Evolutionary conservation across 2,113 vertebrate species (phyloP).

Genomic region (Bubalus kerabau): DNA sequence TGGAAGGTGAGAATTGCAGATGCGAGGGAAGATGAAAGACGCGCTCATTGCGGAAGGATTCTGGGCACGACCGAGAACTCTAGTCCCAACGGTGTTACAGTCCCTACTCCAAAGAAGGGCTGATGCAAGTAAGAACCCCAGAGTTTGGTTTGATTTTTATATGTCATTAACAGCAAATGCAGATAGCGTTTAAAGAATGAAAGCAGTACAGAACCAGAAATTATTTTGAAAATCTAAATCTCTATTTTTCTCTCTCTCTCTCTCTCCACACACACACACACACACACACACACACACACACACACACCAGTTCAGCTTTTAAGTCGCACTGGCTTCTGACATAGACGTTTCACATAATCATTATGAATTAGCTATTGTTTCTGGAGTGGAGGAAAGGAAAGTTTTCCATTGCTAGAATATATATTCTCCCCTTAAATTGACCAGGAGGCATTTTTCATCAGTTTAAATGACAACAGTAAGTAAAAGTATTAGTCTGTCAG

Average conservation of each 20-base stretch:
- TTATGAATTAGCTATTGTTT: not conserved
- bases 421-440: not conserved
- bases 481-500: not conserved
- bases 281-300: not conserved
- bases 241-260: not conserved
- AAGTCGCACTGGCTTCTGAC: not conserved
- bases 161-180: not conserved
- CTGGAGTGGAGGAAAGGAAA: not conserved
- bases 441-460: not conserved
- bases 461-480: not conserved
- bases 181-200: not conserved
- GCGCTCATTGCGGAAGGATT: conserved; percentile 47
- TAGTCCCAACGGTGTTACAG: not conserved
- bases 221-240: not conserved
- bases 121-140: not conserved
- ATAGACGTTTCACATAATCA: not conserved
- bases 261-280: not conserved
- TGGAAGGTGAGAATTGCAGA: conserved; percentile 72
- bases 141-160: not conserved
- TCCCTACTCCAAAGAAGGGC: not conserved
- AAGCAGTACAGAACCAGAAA: not conserved
- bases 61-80: not conserved
- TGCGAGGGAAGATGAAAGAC: conserved; percentile 64
- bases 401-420: not conserved
- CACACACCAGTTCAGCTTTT: not conserved